Evolutionary conservation across 2,888 invertebrate genomes (phyloP).

Genomic region (Agrotis exclamationis): DNA sequence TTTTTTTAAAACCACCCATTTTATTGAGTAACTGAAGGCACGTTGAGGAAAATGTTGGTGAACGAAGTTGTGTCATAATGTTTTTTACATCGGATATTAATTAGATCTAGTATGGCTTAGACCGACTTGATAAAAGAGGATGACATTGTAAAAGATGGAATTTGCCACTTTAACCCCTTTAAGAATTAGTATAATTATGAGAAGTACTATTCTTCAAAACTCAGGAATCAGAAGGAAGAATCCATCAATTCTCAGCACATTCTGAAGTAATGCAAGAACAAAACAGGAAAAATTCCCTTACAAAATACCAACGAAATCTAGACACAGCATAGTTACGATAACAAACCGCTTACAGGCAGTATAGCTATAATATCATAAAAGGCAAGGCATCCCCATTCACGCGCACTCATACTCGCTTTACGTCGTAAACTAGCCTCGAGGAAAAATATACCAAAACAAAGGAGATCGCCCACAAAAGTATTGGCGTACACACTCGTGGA

Average conservation of each 20-base stretch:
- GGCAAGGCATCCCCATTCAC: constrained; percentile 38
- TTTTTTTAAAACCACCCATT: no score
- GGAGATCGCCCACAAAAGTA: constrained; percentile 45
- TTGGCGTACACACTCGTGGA: constrained; percentile 47
- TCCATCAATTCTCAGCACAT: no score
- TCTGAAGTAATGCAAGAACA: neutral
- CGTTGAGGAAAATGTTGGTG: no score
- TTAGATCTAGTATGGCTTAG: no score
- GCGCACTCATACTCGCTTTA: constrained; percentile 50
- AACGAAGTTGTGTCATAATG: no score
- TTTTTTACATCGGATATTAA: no score
- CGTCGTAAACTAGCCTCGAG: constrained; percentile 41
- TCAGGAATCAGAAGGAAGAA: neutral
- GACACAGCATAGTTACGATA: constrained; percentile 45
- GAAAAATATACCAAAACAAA: constrained; percentile 60
- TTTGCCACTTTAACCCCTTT: no score
- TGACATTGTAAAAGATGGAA: neutral
- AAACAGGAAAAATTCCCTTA: neutral
- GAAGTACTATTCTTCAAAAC: neutral
- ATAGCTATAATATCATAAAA: constrained; percentile 54
- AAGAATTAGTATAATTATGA: no score
- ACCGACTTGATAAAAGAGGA: neutral
- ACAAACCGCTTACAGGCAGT: constrained; percentile 50
- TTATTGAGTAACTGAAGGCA: no score
- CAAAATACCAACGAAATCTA: constrained; percentile 32